Evolutionary conservation across 2,113 vertebrate genomes (phyloP), one percentile per base, ranked within the genome.

Genomic region (Axis porcinus): DNA sequence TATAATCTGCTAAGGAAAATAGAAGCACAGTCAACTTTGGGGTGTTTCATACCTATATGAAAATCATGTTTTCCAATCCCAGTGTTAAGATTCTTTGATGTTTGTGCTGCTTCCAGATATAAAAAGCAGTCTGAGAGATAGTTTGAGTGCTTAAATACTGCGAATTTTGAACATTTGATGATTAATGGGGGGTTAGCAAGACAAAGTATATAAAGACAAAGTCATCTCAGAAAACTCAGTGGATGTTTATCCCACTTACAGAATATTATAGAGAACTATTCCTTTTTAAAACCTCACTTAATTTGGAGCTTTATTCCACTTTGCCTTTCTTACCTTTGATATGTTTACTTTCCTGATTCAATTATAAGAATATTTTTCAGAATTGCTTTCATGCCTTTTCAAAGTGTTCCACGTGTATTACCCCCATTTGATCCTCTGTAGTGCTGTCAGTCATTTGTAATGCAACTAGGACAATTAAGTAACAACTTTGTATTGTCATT

Each of bases 401-500:
- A 95, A 81, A 62, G 36, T 83, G 25, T 84, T 96, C 60, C 27
- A 87, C 45, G n/a, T 83, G 9, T 82, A 89, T 86, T 55, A 64
- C 67, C 33, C 36, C 27, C 43, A 85, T 91, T 79, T 96, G 58
- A 84, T 95, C 57, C 28, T 93, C 62, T 54, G 16, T 33, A 55
- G 28, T 92, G 15, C 54, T 78, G 28, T 82, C 52, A 92, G 62
- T 86, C 85, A 97, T 67, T 94, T 90, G 19, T 74, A 93, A 92
- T 84, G 64, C 62, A 96, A 90, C 82, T 60, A 94, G 89, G 92
- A 89, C 40, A 97, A 92, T 92, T 89, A 96, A 97, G 70, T 94
- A 64, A 54, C 74, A 95, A 83, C 16, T 89, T 50, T 93, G 7
- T 58, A 70, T 76, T 82, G 81, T 83, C 86, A 91, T 87, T 94